Percentiles rank a stretch among this genome's conserved stretches.
phyloP scores from a whole-genome alignment of 2,888 invertebrate genomes.

The Arrhopalites spinosus region DNA sequence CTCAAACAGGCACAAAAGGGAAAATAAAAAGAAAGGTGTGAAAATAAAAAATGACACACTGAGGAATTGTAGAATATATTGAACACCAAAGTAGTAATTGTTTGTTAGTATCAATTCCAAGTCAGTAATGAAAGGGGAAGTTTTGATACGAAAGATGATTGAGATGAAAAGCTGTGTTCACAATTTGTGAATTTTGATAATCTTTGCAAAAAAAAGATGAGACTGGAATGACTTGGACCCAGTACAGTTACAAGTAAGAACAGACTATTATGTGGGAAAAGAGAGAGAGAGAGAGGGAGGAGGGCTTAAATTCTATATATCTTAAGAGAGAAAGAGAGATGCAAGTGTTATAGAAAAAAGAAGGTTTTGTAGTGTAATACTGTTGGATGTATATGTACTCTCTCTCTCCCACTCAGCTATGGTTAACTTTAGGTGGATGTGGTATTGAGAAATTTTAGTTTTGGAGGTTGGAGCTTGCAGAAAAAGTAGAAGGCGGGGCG shows the following conservation, averaged over 20 bases:
- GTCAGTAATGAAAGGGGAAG: slow-evolving; percentile 1
- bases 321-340: slow-evolving; percentile 13
- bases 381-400: too few species aligned
- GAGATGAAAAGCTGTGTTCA: background rate
- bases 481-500: slow-evolving; percentile 34
- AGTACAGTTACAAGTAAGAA: background rate
- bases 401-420: slow-evolving; percentile 1
- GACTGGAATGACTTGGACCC: background rate
- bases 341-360: slow-evolving; percentile 3
- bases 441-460: slow-evolving; percentile 7
- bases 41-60: background rate
- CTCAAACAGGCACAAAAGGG: background rate
- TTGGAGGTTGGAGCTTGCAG: background rate
- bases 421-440: slow-evolving; percentile 22
- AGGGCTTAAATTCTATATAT: slow-evolving; percentile 2
- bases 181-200: background rate
- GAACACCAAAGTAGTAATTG: background rate
- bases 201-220: background rate
- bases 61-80: background rate
- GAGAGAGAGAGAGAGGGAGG: background rate
- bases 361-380: background rate
- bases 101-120: background rate
- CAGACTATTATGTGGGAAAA: background rate
- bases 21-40: too few species aligned
- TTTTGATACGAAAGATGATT: background rate